phyloP scores from a whole-genome alignment of 92 coral and sea anemone species.

The Palythoa caribaeorum region DNA sequence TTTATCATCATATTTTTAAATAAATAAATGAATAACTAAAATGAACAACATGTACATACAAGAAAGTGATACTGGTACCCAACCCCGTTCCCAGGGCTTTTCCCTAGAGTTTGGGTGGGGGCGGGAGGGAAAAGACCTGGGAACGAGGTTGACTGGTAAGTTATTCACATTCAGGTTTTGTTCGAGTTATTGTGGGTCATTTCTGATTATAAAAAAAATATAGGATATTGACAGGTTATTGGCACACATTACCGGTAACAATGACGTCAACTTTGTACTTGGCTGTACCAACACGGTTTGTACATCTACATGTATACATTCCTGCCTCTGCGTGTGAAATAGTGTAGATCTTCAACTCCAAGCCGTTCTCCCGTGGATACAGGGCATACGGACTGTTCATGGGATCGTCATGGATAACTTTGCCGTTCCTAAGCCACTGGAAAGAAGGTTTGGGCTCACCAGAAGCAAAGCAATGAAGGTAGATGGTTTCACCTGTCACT shows the following conservation, averaged over 20 bases:
- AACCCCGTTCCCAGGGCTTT: too few species aligned
- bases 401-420: conserved; percentile 13
- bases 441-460: conserved; percentile 35
- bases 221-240: too few species aligned
- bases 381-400: neutral
- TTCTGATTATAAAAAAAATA: too few species aligned
- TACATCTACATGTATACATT: conserved; percentile 17
- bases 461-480: conserved; percentile 27
- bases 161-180: too few species aligned
- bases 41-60: too few species aligned
- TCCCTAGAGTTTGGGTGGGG: too few species aligned
- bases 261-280: conserved; percentile 7
- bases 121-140: too few species aligned
- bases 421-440: conserved; percentile 25
- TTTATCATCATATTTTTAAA: too few species aligned
- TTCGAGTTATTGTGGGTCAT: too few species aligned
- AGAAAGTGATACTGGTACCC: too few species aligned
- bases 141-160: too few species aligned
- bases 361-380: conserved; percentile 17
- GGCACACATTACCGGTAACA: neutral
- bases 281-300: conserved; percentile 34
- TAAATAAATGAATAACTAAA: too few species aligned
- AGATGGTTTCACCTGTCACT: conserved; percentile 5
- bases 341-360: conserved; percentile 15
- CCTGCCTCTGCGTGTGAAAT: conserved; percentile 12